Percentiles rank a stretch among this genome's conserved stretches.
Evolutionary conservation across 1,140 invertebrate species (phyloP).

Genomic region (Trypoxylus dichotomus): DNA sequence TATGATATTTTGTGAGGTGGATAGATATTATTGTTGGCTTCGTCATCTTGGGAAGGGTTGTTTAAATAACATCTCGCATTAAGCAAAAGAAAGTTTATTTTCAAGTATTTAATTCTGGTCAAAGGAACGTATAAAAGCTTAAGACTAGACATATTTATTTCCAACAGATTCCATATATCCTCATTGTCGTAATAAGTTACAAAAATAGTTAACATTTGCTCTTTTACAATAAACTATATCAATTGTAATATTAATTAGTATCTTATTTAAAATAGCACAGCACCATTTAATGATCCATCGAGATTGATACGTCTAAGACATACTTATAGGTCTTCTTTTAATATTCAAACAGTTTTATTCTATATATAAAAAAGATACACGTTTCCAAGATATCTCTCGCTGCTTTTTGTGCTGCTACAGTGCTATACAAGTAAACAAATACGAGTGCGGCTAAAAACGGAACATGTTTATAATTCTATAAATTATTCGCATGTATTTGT

Average conservation of each 20-base stretch:
- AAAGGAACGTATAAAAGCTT: constrained; percentile 27
- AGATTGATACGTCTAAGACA: not conserved
- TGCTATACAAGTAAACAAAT: not conserved
- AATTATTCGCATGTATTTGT: no score
- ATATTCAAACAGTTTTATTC: not conserved
- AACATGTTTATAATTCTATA: no score
- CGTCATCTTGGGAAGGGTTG: no score
- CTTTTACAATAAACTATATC: constrained; percentile 10
- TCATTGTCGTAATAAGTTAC: not conserved
- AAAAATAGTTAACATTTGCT: constrained; percentile 22
- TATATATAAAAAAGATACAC: no score
- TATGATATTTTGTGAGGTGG: no score
- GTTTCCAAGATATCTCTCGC: not conserved
- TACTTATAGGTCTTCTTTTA: not conserved
- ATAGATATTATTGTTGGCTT: no score
- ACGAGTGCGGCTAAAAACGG: not conserved
- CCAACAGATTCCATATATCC: not conserved
- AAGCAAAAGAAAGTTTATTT: constrained; percentile 19
- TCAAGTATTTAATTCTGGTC: not conserved
- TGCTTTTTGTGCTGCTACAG: not conserved
- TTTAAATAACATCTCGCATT: not conserved
- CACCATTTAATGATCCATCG: not conserved
- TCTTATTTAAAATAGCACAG: constrained; percentile 13
- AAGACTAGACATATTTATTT: constrained; percentile 24
- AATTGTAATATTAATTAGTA: constrained; percentile 10